Evolutionary conservation across 1,140 invertebrate species (phyloP).

Genomic region (Triops cancriformis): DNA sequence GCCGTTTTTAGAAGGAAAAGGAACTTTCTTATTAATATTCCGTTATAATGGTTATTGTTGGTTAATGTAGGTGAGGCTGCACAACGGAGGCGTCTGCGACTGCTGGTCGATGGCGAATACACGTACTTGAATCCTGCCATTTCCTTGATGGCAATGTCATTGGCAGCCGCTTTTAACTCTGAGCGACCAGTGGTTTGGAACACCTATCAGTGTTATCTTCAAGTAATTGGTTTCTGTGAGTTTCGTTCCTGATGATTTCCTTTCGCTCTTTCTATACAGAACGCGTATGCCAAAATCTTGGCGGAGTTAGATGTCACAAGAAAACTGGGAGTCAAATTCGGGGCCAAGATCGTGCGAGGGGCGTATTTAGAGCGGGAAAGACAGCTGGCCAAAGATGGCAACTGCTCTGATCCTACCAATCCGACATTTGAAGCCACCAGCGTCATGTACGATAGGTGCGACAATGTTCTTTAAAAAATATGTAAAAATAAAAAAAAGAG

Average conservation of each 20-base stretch:
- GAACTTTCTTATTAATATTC: no score
- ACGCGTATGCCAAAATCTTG: slow-evolving; percentile 7
- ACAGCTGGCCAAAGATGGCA: slow-evolving; percentile 21
- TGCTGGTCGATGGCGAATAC: slow-evolving; percentile 34
- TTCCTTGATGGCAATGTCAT: slow-evolving; percentile 29
- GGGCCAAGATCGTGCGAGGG: slow-evolving; percentile 35
- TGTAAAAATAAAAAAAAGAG: not conserved
- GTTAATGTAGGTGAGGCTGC: slow-evolving; percentile 17
- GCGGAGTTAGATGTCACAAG: slow-evolving; percentile 18
- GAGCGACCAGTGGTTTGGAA: slow-evolving; percentile 32
- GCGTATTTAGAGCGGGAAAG: slow-evolving; percentile 38
- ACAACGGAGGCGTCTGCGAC: not conserved
- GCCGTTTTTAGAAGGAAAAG: no score
- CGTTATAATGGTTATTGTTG: no score
- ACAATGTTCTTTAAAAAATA: not conserved
- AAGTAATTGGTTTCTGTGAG: slow-evolving; percentile 27
- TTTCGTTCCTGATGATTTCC: not conserved
- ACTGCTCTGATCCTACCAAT: slow-evolving; percentile 33
- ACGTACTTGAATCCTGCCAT: slow-evolving; percentile 34
- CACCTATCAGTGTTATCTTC: slow-evolving; percentile 36
- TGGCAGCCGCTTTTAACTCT: slow-evolving; percentile 32
- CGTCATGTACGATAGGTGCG: slow-evolving; percentile 31
- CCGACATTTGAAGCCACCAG: slow-evolving; percentile 31
- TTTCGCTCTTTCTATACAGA: not conserved
- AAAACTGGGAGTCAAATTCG: slow-evolving; percentile 32